phyloP scores from a whole-genome alignment of 1,140 invertebrate species.

The Berghia stephanieae region DNA sequence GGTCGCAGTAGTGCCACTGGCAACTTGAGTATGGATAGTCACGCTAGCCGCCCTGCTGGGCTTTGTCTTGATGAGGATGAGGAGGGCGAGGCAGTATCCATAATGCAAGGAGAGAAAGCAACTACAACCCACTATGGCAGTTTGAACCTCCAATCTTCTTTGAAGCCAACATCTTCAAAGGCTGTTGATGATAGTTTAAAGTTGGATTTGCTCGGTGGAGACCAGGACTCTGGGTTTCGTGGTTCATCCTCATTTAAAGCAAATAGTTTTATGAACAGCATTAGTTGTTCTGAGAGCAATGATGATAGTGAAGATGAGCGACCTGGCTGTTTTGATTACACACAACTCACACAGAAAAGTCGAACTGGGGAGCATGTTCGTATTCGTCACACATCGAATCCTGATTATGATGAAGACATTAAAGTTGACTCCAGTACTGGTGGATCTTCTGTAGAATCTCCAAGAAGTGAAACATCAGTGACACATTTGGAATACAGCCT shows the following conservation, averaged over 20 bases:
- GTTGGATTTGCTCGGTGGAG: no score
- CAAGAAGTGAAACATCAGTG: constrained; percentile 48
- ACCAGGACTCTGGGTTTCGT: constrained; percentile 14
- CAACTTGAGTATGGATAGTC: no score
- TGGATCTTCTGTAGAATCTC: constrained; percentile 48
- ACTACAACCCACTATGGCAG: no score
- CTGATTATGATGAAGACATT: constrained; percentile 55
- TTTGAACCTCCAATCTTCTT: no score
- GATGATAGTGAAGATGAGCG: constrained; percentile 17
- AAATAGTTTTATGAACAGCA: neutral
- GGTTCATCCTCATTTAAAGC: neutral
- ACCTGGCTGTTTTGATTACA: constrained; percentile 7
- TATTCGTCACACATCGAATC: constrained; percentile 33
- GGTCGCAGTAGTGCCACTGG: no score
- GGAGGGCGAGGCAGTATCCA: no score
- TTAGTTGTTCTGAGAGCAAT: constrained; percentile 27
- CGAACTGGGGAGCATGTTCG: constrained; percentile 19
- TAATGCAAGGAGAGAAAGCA: no score
- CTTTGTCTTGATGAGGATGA: no score
- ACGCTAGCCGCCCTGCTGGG: no score
- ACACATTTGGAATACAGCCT: neutral
- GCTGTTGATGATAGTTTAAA: no score
- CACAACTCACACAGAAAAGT: no score
- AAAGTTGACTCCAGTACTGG: constrained; percentile 47
- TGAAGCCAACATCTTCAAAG: no score